Conservation (phyloP, 2,888 invertebrate genomes). For the Leptinotarsa rubiginosa region DNA sequence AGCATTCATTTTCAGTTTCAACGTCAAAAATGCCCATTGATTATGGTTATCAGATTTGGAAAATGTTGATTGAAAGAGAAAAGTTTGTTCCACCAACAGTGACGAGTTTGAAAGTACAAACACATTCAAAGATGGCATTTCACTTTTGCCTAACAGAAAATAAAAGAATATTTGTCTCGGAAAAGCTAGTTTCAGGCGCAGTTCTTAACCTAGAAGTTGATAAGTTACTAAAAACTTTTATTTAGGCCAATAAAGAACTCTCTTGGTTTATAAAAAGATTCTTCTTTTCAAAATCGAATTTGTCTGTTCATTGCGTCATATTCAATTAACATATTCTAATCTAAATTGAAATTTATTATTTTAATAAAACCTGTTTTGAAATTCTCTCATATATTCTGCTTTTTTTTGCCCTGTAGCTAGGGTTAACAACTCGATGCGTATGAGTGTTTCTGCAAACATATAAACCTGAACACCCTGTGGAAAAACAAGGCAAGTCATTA, state of each 20-base stretch:
- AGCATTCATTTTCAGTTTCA: slow-evolving; percentile 34
- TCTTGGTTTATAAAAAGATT: too few species aligned
- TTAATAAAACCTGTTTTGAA: slow-evolving; percentile 38
- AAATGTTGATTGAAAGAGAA: slow-evolving; percentile 16
- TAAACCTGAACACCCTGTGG: slow-evolving; percentile 63
- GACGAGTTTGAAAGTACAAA: neutral
- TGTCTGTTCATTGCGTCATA: neutral
- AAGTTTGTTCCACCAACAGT: neutral
- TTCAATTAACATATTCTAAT: slow-evolving; percentile 16
- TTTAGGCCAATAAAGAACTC: too few species aligned
- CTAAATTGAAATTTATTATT: slow-evolving; percentile 12
- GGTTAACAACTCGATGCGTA: slow-evolving; percentile 63
- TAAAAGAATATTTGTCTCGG: too few species aligned
- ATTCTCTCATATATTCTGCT: slow-evolving; percentile 59
- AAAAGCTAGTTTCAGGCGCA: too few species aligned
- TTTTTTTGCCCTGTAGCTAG: slow-evolving; percentile 66
- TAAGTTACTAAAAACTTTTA: too few species aligned
- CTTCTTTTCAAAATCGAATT: too few species aligned
- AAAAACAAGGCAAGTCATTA: slow-evolving; percentile 65
- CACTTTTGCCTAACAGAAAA: too few species aligned
- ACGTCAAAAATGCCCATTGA: slow-evolving; percentile 1
- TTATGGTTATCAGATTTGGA: slow-evolving; percentile 15
- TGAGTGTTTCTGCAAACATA: slow-evolving; percentile 59
- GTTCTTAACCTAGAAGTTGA: too few species aligned
- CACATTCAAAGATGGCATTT: too few species aligned